A percentile compares a stretch with the other conserved stretches of the same genome.
These are phyloP conservation scores for Drosophila lini DNA, from an alignment of 1,140 invertebrate genomes.

Conservation along the genomic window DNA sequence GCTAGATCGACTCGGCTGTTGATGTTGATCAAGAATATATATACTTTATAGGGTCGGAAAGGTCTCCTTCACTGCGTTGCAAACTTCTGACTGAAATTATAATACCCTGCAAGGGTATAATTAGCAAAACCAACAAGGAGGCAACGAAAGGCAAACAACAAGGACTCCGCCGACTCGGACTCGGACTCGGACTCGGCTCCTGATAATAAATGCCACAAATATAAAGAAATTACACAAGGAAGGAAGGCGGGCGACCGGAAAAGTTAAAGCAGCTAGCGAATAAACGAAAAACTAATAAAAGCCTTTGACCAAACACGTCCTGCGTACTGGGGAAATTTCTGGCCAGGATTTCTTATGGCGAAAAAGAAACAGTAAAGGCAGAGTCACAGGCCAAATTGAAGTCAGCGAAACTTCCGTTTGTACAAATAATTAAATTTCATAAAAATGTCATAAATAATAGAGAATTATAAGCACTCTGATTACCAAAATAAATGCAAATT, in stretches of 20 bases:
- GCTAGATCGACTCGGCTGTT: too few relatives aligned
- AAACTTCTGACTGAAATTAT: too few relatives aligned
- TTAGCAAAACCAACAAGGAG: slow-evolving; percentile 79
- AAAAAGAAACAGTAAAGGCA: neutral
- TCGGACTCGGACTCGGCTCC: slow-evolving; percentile 7
- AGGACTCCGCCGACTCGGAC: slow-evolving; percentile 18
- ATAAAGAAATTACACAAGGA: slow-evolving; percentile 77
- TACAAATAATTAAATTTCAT: slow-evolving; percentile 68
- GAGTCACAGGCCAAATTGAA: slow-evolving; percentile 47
- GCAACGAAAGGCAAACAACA: slow-evolving; percentile 49
- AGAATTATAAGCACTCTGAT: neutral
- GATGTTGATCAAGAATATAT: too few relatives aligned
- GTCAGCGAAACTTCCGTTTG: slow-evolving; percentile 74
- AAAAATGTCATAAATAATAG: neutral
- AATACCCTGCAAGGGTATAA: too few relatives aligned
- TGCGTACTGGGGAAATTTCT: slow-evolving; percentile 21
- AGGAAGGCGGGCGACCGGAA: slow-evolving; percentile 57
- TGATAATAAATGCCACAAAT: slow-evolving; percentile 79
- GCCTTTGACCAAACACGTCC: slow-evolving; percentile 64
- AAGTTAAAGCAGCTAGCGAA: slow-evolving; percentile 76
- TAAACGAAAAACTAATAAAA: slow-evolving; percentile 83
- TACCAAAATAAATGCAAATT: neutral
- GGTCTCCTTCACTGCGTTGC: too few relatives aligned
- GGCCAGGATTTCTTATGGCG: slow-evolving; percentile 30
- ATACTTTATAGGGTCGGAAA: too few relatives aligned